phyloP scores from a whole-genome alignment of 1,140 invertebrate species.

The Drosophila auraria region DNA sequence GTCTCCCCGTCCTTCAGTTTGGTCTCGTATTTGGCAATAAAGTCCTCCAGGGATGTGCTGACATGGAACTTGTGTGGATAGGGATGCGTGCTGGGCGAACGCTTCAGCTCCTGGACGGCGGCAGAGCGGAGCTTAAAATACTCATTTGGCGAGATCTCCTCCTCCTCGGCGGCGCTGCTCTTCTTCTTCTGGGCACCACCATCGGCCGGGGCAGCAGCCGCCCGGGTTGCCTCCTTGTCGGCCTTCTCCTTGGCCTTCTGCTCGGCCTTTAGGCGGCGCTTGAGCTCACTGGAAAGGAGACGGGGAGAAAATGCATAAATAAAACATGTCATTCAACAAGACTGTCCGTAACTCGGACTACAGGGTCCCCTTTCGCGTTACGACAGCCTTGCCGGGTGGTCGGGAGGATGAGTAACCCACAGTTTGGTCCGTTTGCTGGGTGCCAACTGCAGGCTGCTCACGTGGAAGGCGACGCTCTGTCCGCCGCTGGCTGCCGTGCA shows the following conservation, averaged over 20 bases:
- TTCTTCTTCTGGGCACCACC: conserved; percentile 71
- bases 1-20: conserved; percentile 90
- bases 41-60: conserved; percentile 94
- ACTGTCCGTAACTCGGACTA: neutral
- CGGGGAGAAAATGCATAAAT: too few species aligned
- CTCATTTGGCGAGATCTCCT: conserved; percentile 97
- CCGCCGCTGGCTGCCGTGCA: neutral
- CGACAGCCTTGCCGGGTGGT: neutral
- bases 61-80: conserved; percentile 99
- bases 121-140: conserved; percentile 94
- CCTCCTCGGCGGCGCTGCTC: conserved; percentile 88
- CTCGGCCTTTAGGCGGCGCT: conserved; percentile 95
- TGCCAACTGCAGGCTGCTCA: conserved; percentile 41
- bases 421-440: conserved; percentile 81
- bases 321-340: neutral
- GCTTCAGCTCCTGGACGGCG: conserved; percentile 92
- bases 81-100: conserved; percentile 90
- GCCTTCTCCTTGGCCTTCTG: conserved; percentile 97
- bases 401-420: conserved; percentile 50
- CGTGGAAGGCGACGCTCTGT: conserved; percentile 35
- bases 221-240: conserved; percentile 89
- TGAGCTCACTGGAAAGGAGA: conserved; percentile 92
- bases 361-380: neutral
- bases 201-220: conserved; percentile 76
- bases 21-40: conserved; percentile 93